Percentiles rank a stretch among this genome's conserved stretches.
phyloP scores from a whole-genome alignment of 2,888 invertebrate species.

The Agonum fuliginosum region DNA sequence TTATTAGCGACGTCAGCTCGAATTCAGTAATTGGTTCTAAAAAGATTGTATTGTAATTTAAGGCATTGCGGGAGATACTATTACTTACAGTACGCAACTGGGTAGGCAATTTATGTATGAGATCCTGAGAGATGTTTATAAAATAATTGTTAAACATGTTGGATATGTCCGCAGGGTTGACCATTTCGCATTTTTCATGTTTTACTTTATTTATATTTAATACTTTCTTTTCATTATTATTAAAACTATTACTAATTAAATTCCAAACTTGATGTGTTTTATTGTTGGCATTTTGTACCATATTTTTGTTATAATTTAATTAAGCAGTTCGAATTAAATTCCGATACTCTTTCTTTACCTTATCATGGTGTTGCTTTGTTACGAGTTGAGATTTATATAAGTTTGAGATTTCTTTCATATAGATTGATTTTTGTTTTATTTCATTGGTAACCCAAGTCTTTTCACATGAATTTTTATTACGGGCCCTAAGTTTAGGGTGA shows the following conservation, averaged over 20 bases:
- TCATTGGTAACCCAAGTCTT: not conserved
- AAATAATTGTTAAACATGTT: not conserved
- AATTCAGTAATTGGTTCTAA: not conserved
- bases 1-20: not conserved
- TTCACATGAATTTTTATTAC: not conserved
- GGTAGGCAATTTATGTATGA: not conserved
- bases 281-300: no score
- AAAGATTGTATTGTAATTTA: not conserved
- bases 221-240: conserved; percentile 3
- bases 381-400: not conserved
- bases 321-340: not conserved
- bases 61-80: not conserved
- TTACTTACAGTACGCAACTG: not conserved
- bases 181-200: not conserved
- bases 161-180: not conserved
- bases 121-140: conserved; percentile 3
- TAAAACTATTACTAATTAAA: no score
- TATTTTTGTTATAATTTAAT: not conserved
- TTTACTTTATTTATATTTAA: not conserved
- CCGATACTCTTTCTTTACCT: not conserved
- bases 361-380: not conserved
- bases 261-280: no score
- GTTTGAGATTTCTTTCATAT: not conserved
- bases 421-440: not conserved
- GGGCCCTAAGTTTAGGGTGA: not conserved